phyloP scores from a whole-genome alignment of 2,797 vertebrate species.

The Periparus ater region DNA sequence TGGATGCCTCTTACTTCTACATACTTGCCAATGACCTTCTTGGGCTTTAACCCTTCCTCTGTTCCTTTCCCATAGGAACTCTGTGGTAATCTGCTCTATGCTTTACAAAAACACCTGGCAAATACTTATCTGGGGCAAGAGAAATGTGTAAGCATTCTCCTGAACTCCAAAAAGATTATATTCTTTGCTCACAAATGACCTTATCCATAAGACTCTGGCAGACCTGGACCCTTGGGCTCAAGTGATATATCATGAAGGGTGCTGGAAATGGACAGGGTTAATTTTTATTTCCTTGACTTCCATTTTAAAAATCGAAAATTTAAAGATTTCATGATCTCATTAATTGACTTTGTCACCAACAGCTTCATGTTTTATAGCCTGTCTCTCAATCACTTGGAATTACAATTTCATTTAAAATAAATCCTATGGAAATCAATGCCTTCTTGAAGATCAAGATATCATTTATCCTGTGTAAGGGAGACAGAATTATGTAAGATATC shows the following conservation, averaged over 20 bases:
- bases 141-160: neutral
- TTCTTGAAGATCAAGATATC: neutral
- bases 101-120: neutral
- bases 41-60: neutral
- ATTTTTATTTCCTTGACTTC: neutral
- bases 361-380: neutral
- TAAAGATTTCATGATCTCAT: accelerated
- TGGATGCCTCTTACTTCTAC: neutral
- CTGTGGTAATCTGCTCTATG: no score
- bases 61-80: neutral
- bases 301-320: neutral
- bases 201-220: neutral
- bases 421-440: neutral
- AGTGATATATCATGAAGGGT: neutral
- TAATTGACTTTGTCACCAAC: neutral
- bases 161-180: neutral
- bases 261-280: neutral
- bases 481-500: neutral
- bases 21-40: neutral
- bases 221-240: neutral
- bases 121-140: neutral
- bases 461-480: neutral
- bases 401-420: neutral
- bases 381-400: neutral
- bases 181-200: neutral